Evolutionary conservation across 2,113 vertebrate genomes (phyloP), one percentile per base, ranked within the genome.

Genomic region (Galemys pyrenaicus): DNA sequence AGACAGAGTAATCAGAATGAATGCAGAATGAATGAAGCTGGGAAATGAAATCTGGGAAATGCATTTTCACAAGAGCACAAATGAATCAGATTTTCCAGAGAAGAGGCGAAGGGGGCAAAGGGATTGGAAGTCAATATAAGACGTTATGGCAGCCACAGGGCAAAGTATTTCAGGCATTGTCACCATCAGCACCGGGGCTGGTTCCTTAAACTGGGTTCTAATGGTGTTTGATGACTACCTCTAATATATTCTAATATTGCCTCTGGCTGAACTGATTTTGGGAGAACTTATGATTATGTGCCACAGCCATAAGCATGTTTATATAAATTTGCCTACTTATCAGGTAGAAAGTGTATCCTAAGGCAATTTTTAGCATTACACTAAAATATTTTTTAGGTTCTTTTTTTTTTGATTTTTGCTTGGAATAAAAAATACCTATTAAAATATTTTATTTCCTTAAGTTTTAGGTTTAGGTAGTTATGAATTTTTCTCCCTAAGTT

Each of bases 21-120:
- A 92, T 84, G 26, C 80, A 67, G 20, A 68, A 82, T 35, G n/a
- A 16, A 67, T 82, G 19, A 17, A 58, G 3, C 62, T 70, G 84
- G n/a, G 80, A 93, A 88, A 91, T n/a, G 8, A 86, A 37, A 89
- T 93, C 62, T 70, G 84, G n/a, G 80, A 93, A 88, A 91, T n/a
- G 8, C 82, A 37, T 92, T 68, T 71, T 68, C n/a, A 49, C 62
- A 71, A 91, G 4, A 8, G 2, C 26, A 16, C 6, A 84, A 78
- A 92, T 3, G 24, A 64, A 94, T 44, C 5, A n/a, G 28, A 73
- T 73, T 70, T 68, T 51, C 60, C 4, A 62, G 30, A 65, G 7
- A 88, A 77, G 9, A 46, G 26, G 60, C 73, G 17, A 85, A 74
- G 44, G 3, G 9, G 32, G 19, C 39, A 58, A 91, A 70, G 64